Evolutionary conservation across 1,140 invertebrate genomes (phyloP).

Genomic region (Drosophila pandora): DNA sequence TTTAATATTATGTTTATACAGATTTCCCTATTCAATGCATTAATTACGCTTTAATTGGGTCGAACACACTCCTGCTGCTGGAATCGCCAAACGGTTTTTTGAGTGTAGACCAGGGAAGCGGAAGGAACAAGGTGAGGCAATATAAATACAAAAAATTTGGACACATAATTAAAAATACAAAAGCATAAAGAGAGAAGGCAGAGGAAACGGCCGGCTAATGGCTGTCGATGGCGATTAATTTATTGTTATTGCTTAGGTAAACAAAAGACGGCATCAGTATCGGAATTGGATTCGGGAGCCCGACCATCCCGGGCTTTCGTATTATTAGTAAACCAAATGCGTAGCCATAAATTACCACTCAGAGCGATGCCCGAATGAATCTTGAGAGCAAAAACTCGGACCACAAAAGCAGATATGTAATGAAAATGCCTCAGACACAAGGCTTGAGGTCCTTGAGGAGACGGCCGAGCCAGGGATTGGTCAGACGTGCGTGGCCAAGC

Average conservation of each 20-base stretch:
- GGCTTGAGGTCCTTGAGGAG: slow-evolving; percentile 14
- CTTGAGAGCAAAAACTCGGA: slow-evolving; percentile 40
- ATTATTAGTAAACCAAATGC: slow-evolving; percentile 80
- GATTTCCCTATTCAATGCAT: neutral
- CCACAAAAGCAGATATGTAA: slow-evolving; percentile 61
- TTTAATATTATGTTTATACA: neutral
- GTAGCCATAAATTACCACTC: slow-evolving; percentile 80
- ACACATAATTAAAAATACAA: slow-evolving; percentile 81
- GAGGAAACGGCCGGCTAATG: slow-evolving; percentile 54
- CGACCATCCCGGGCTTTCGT: slow-evolving; percentile 14
- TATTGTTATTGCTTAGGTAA: slow-evolving; percentile 82
- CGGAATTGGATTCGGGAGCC: slow-evolving; percentile 34
- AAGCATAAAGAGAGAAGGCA: slow-evolving; percentile 50
- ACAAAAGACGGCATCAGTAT: slow-evolving; percentile 62
- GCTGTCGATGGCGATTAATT: slow-evolving; percentile 72
- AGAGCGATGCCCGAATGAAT: slow-evolving; percentile 68
- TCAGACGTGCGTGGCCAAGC: slow-evolving; percentile 66
- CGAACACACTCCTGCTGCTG: neutral
- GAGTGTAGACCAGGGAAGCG: neutral
- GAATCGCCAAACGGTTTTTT: neutral
- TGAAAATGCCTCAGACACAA: slow-evolving; percentile 47
- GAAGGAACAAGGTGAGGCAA: slow-evolving; percentile 10
- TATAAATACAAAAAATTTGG: slow-evolving; percentile 62
- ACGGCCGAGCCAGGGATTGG: slow-evolving; percentile 18
- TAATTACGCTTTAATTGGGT: neutral